Evolutionary conservation across 2,113 vertebrate genomes (phyloP).

Genomic region (Gasterosteus aculeatus): DNA sequence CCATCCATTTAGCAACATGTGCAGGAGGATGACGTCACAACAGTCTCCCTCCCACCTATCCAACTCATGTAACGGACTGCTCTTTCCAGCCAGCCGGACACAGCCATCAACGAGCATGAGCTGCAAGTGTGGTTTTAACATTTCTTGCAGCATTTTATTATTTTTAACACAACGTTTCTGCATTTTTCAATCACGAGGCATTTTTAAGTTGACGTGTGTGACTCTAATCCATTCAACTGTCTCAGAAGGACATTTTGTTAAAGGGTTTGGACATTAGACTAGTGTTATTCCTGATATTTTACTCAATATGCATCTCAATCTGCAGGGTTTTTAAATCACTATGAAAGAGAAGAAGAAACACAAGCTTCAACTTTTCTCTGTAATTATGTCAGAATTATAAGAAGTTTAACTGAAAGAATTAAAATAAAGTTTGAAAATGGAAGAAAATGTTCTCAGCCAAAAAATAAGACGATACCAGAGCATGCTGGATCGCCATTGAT

Average conservation of each 20-base stretch:
- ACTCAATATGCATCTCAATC: conserved; percentile 1
- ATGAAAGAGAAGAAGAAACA: neutral
- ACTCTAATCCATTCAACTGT: conserved; percentile 16
- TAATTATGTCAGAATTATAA: neutral
- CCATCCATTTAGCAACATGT: neutral
- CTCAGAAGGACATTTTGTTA: neutral
- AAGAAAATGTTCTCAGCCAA: neutral
- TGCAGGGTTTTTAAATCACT: neutral
- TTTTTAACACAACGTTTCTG: neutral
- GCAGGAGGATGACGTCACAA: neutral
- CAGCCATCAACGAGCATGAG: neutral
- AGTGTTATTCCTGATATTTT: conserved; percentile 1
- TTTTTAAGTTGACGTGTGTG: neutral
- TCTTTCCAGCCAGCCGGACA: neutral
- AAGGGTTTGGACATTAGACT: conserved; percentile 20
- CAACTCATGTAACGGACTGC: neutral
- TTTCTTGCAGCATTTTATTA: neutral
- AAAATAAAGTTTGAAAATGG: neutral
- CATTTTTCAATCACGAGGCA: neutral
- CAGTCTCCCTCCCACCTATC: neutral
- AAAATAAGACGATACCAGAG: neutral
- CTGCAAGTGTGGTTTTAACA: neutral
- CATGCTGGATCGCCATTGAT: neutral
- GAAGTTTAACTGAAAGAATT: neutral
- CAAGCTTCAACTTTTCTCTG: neutral